A percentile compares a stretch with the other conserved stretches of the same genome.
Conservation (phyloP, 2,797 vertebrate species). For the Pagetopsis macropterus region DNA sequence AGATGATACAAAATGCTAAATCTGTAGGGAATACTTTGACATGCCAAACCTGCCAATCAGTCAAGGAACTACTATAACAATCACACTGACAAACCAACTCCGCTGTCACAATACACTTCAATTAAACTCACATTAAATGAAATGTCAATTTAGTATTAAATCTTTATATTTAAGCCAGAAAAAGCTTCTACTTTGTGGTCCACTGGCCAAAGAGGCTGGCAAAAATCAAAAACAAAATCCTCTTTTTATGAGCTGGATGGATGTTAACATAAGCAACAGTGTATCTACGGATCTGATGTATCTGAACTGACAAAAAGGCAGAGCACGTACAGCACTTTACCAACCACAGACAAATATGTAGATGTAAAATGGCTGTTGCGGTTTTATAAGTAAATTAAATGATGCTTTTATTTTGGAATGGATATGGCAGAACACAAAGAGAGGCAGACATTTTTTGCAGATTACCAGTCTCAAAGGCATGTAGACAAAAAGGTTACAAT, state of each 20-base stretch:
- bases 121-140: constrained; percentile 31
- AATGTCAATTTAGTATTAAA: constrained; percentile 6
- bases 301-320: background rate
- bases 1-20: constrained; percentile 26
- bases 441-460: constrained; percentile 20
- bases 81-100: constrained; percentile 40
- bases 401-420: background rate
- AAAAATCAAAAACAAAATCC: constrained; percentile 39
- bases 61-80: constrained; percentile 11
- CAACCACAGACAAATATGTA: background rate
- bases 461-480: constrained; percentile 47
- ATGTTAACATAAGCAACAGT: background rate
- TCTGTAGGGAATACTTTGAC: constrained; percentile 15
- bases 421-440: constrained; percentile 2
- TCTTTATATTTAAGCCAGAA: constrained; percentile 21
- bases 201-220: constrained; percentile 47
- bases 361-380: background rate
- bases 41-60: constrained; percentile 28
- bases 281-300: background rate
- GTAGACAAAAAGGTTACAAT: constrained; percentile 51
- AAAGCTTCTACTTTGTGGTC: constrained; percentile 30
- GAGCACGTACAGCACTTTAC: background rate
- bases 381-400: background rate
- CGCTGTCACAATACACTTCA: constrained; percentile 30
- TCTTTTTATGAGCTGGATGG: background rate